Conservation (phyloP, 2,797 vertebrate species). For the Myotis planiceps region DNA sequence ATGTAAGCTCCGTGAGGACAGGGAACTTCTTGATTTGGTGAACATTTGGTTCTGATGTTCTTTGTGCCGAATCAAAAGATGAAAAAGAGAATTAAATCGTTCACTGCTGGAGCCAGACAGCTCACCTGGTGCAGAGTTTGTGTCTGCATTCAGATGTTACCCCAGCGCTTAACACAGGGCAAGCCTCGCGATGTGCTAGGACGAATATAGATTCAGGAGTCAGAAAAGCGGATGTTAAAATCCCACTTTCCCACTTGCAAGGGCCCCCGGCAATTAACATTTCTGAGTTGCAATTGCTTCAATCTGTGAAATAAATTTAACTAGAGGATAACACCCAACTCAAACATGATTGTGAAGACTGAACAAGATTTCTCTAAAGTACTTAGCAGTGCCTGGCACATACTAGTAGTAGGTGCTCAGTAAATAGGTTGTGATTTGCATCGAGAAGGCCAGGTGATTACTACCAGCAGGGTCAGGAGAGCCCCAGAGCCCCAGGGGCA, state of each 20-base stretch:
- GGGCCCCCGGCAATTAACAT: neutral
- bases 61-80: neutral
- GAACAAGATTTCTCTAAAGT: neutral
- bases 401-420: neutral
- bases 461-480: neutral
- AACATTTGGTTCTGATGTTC: neutral
- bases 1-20: neutral
- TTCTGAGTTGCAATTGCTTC: neutral
- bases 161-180: neutral
- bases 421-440: neutral
- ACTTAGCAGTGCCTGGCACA: neutral
- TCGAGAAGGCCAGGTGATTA: neutral
- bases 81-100: neutral
- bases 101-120: neutral
- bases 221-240: neutral
- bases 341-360: neutral
- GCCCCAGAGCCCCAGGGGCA: neutral
- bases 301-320: neutral
- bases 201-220: neutral
- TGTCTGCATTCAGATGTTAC: neutral
- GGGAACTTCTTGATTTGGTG: neutral
- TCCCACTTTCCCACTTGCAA: too few relatives aligned
- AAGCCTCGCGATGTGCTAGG: rapidly evolving
- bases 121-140: neutral
- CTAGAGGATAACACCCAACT: neutral